These are phyloP conservation scores for Rana temporaria DNA, from an alignment of 2,113 vertebrate genomes.

Conservation along the genomic window DNA sequence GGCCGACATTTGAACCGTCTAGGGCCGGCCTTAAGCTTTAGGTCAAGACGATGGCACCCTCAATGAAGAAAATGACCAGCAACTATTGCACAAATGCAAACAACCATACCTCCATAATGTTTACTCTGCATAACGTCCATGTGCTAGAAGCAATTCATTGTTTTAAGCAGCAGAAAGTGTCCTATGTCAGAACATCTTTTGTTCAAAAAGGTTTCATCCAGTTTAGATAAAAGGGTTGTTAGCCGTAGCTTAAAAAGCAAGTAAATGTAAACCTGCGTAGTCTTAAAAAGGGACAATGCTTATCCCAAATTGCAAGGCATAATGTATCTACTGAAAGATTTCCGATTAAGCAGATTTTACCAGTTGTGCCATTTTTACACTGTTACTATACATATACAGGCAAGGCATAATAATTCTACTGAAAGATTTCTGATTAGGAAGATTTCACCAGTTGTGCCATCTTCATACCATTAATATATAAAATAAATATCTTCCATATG, in stretches of 20 bases:
- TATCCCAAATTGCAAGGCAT: conserved; percentile 55
- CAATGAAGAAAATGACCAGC: no score
- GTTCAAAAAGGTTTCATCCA: conserved; percentile 11
- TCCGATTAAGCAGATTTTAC: conserved; percentile 66
- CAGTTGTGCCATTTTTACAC: conserved; percentile 69
- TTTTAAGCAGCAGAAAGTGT: conserved; percentile 25
- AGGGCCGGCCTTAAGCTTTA: no score
- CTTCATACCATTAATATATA: conserved; percentile 59
- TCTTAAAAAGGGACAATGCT: conserved; percentile 19
- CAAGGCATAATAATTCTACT: conserved; percentile 8
- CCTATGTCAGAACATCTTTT: background rate
- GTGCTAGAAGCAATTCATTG: background rate
- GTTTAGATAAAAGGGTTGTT: conserved; percentile 4
- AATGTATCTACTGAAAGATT: conserved; percentile 8
- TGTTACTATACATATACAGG: conserved; percentile 60
- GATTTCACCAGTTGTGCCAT: conserved; percentile 72
- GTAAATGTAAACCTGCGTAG: conserved; percentile 14
- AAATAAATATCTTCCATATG: conserved; percentile 74
- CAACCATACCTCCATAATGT: no score
- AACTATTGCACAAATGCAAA: no score
- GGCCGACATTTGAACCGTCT: no score
- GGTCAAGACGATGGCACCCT: no score
- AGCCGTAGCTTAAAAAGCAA: conserved; percentile 4
- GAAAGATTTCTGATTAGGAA: conserved; percentile 61
- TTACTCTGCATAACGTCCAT: background rate